Conservation (phyloP, 2,888 invertebrate genomes). For the Teleogryllus oceanicus region DNA sequence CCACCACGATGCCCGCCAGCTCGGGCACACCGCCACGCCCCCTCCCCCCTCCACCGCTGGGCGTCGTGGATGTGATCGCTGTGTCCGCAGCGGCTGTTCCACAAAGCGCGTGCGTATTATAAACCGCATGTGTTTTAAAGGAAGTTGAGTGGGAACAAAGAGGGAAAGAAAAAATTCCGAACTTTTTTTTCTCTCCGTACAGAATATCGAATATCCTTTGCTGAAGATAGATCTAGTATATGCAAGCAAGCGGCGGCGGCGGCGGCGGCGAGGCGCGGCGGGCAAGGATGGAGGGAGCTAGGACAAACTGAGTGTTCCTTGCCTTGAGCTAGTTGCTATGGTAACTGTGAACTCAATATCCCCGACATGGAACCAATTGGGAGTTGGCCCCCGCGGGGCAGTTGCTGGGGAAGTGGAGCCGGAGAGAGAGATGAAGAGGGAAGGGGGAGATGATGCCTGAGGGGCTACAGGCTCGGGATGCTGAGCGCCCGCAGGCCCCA, state of each 20-base stretch:
- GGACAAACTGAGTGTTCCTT: slow-evolving; percentile 36
- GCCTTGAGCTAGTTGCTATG: slow-evolving; percentile 38
- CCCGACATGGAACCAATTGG: slow-evolving; percentile 41
- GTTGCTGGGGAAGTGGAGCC: slow-evolving; percentile 27
- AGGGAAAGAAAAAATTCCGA: slow-evolving; percentile 29
- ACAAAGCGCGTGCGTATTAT: too few species aligned
- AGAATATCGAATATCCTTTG: slow-evolving; percentile 36
- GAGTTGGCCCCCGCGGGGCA: slow-evolving; percentile 35
- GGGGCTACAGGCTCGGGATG: slow-evolving; percentile 32
- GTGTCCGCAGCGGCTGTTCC: too few species aligned
- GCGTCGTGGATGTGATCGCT: too few species aligned
- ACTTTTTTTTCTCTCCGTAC: slow-evolving; percentile 31
- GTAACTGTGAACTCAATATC: slow-evolving; percentile 40
- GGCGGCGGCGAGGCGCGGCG: not conserved
- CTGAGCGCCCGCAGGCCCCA: slow-evolving; percentile 28
- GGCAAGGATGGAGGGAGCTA: slow-evolving; percentile 20
- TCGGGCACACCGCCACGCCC: too few species aligned
- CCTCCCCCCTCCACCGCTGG: too few species aligned
- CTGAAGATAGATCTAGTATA: slow-evolving; percentile 29
- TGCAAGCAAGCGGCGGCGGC: slow-evolving; percentile 27
- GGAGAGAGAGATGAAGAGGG: slow-evolving; percentile 26
- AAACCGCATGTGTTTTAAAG: too few species aligned
- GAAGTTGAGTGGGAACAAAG: slow-evolving; percentile 5
- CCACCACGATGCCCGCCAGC: too few species aligned
- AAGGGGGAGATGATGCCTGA: slow-evolving; percentile 30